These are phyloP conservation scores for Coregonus ussuriensis DNA, from an alignment of 2,797 vertebrate species.

Conservation along the genomic window DNA sequence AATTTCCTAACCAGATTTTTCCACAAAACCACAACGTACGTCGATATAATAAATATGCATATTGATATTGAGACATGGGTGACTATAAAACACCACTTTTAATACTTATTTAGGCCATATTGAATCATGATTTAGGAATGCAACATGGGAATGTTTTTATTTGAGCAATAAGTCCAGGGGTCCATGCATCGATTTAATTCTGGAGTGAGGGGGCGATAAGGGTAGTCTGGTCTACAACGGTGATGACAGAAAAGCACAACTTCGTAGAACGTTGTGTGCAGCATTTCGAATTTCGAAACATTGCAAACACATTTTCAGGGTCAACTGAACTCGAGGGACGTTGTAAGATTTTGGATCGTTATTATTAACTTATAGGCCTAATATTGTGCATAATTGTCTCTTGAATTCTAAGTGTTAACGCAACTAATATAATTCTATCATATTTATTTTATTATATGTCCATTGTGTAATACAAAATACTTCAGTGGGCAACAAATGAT, in stretches of 20 bases:
- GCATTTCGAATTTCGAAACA: slow-evolving; percentile 25
- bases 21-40: neutral
- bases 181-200: slow-evolving; percentile 23
- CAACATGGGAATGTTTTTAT: neutral
- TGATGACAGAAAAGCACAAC: slow-evolving; percentile 6
- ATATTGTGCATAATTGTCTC: neutral
- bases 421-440: neutral
- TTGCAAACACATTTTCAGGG: neutral
- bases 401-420: neutral
- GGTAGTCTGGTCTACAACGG: neutral
- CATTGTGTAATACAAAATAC: neutral
- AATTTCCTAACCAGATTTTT: neutral
- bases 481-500: neutral
- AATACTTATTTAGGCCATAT: neutral
- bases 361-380: neutral
- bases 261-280: slow-evolving; percentile 9
- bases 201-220: slow-evolving; percentile 18
- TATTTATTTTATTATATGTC: neutral
- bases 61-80: neutral
- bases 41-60: neutral
- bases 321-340: neutral
- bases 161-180: slow-evolving; percentile 25
- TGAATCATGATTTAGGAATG: neutral
- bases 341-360: neutral
- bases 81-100: neutral